These are phyloP conservation scores for Amiota mariae DNA, from an alignment of 2,888 invertebrate genomes.

Conservation along the genomic window DNA sequence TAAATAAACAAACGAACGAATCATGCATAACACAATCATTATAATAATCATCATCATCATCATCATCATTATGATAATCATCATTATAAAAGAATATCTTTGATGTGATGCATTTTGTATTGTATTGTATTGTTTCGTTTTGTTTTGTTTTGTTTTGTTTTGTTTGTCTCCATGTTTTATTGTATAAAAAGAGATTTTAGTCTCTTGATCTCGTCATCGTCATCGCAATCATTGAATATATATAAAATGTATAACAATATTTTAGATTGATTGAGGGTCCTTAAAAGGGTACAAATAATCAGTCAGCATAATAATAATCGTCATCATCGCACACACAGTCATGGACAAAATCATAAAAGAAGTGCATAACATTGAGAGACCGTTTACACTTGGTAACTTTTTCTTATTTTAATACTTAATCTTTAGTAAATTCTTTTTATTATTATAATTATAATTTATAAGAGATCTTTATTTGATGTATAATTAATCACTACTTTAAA, in stretches of 20 bases:
- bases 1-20: background rate
- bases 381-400: too few species aligned
- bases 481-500: too few species aligned
- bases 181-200: too few species aligned
- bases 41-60: slow-evolving; percentile 4
- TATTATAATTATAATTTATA: too few species aligned
- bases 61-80: background rate
- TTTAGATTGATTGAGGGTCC: slow-evolving; percentile 65
- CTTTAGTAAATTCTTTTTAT: too few species aligned
- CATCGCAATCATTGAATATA: background rate
- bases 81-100: background rate
- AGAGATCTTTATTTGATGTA: too few species aligned
- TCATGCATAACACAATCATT: background rate
- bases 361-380: background rate
- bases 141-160: background rate
- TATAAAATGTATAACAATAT: too few species aligned
- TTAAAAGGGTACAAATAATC: slow-evolving; percentile 68
- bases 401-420: too few species aligned
- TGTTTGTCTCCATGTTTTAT: too few species aligned
- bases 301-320: slow-evolving; percentile 33
- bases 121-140: background rate
- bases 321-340: slow-evolving; percentile 6
- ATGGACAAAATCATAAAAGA: background rate
- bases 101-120: background rate
- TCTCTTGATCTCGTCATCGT: background rate